Evolutionary conservation across 2,888 invertebrate species (phyloP).

Genomic region (Nephrocerus scutellatus): DNA sequence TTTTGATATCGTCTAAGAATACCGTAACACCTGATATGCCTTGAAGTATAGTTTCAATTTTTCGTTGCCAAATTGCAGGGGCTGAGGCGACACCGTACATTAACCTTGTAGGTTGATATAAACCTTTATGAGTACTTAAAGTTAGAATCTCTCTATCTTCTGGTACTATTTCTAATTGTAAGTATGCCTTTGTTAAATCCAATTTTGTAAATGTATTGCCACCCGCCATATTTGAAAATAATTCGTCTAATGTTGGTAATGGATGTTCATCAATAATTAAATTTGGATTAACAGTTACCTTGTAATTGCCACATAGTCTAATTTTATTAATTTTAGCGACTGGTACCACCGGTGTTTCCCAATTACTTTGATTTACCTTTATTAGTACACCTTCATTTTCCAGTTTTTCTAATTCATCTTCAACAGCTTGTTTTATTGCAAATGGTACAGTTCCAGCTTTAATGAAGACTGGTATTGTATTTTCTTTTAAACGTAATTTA

Average conservation of each 20-base stretch:
- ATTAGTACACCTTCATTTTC: slow-evolving; percentile 8
- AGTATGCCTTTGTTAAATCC: slow-evolving; percentile 33
- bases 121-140: slow-evolving; percentile 34
- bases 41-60: slow-evolving; percentile 26
- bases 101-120: slow-evolving; percentile 30
- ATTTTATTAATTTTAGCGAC: slow-evolving; percentile 27
- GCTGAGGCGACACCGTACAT: slow-evolving; percentile 33
- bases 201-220: slow-evolving; percentile 25
- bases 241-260: slow-evolving; percentile 25
- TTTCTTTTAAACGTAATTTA: too few species aligned
- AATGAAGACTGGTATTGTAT: slow-evolving; percentile 19
- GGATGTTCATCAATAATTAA: slow-evolving; percentile 26
- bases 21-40: slow-evolving; percentile 28
- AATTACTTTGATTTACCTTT: slow-evolving; percentile 24
- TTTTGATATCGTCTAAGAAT: slow-evolving; percentile 30
- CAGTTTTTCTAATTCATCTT: slow-evolving; percentile 20
- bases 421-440: slow-evolving; percentile 7
- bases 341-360: slow-evolving; percentile 33
- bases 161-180: slow-evolving; percentile 32
- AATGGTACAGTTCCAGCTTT: slow-evolving; percentile 17
- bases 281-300: slow-evolving; percentile 25
- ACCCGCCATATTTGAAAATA: slow-evolving; percentile 23
- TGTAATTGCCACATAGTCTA: slow-evolving; percentile 23
- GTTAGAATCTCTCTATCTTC: slow-evolving; percentile 29
- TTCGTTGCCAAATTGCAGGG: slow-evolving; percentile 32